Evolutionary conservation across 2,888 invertebrate genomes (phyloP), one percentile per base, ranked within the genome.

Genomic region (Seira musarum): DNA sequence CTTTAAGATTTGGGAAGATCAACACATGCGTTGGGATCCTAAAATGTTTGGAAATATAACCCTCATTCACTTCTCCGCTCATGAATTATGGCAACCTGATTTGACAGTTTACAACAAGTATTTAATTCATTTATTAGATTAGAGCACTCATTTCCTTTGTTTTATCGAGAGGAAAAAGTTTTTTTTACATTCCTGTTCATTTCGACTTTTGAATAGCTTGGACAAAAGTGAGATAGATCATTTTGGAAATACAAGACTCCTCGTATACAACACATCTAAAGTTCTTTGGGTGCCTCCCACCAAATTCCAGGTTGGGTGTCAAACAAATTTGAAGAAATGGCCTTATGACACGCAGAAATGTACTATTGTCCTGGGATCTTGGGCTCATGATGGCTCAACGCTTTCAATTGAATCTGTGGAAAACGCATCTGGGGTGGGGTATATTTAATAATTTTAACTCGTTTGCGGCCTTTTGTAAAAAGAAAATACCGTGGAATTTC

Each of bases 21-120:
- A 92, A 13, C 93, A 94, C 79, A 89, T 95, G 15, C 90, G 90
- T 77, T 95, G 95, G 95, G 93, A 94, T 87, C 89, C 91, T 0
- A 89, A 90, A 2, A 91, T 92, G 21, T 94, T 94, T 86, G 93
- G 92, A 85, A 93, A 92, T 61, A 90, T 94, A 69, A 89, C 89
- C 21, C 88, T 89, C 60, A 89, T 93, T 64, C 91, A 93, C 88
- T 89, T 93, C 87, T 91, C 92, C 10, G 92, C 92, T 77, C 93
- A 93, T 88, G 93, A 94, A 88, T 90, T 95, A 85, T 96, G 95
- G 94, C 92, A 92, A 88, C 95, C 95, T 2, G 95, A 94, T 89
- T 90, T 95, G 81, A 91, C 91, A 83, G 90, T 94, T 21, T 92
- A 93, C 86, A 95, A 94, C 85, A 88, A 87, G 88, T 88, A 67